These are phyloP conservation scores for Metridium senile DNA, from an alignment of 92 coral and sea anemone genomes.

Conservation along the genomic window DNA sequence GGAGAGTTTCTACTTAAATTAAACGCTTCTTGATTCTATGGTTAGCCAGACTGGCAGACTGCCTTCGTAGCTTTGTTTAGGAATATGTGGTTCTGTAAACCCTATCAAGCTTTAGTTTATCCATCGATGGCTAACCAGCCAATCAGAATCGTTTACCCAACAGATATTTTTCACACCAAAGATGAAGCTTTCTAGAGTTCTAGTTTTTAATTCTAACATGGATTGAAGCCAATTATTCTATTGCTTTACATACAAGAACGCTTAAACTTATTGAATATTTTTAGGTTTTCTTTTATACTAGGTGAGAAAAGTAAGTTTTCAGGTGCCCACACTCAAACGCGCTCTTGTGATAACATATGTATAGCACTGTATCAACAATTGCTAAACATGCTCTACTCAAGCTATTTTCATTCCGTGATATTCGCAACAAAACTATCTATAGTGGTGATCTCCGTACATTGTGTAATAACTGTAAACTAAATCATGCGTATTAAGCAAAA, in stretches of 20 bases:
- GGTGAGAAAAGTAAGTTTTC: too few species aligned
- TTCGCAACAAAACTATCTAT: too few species aligned
- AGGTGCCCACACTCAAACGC: too few species aligned
- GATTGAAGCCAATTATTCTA: constrained; percentile 2
- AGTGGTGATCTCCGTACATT: too few species aligned
- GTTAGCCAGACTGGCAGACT: constrained; percentile 42
- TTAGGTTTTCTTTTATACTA: not conserved
- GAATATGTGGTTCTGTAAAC: not conserved
- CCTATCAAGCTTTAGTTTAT: not conserved
- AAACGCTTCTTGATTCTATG: constrained; percentile 3
- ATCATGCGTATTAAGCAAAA: too few species aligned
- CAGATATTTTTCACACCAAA: constrained; percentile 7
- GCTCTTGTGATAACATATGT: too few species aligned
- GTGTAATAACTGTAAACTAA: too few species aligned
- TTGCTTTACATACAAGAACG: not conserved
- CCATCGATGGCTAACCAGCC: not conserved
- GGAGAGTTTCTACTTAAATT: not conserved
- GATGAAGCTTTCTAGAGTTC: not conserved
- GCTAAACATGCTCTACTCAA: too few species aligned
- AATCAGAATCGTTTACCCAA: not conserved
- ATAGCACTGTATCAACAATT: too few species aligned
- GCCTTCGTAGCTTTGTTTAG: constrained; percentile 9
- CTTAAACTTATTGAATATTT: not conserved
- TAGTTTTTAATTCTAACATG: not conserved
- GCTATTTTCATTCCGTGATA: too few species aligned